Conservation (phyloP, 2,797 vertebrate species). For the Channa striata region DNA sequence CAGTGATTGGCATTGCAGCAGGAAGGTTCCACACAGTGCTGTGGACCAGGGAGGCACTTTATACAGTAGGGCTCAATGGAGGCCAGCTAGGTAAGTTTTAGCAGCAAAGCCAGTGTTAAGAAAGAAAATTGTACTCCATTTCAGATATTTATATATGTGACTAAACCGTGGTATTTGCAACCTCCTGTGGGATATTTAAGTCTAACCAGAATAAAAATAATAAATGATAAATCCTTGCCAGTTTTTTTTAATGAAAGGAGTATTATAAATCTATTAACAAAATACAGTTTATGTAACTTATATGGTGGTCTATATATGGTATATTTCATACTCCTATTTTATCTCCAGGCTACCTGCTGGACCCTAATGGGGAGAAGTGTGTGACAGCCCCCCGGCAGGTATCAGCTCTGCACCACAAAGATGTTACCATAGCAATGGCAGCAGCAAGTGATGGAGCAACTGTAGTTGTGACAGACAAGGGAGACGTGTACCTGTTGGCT, state of each 20-base stretch:
- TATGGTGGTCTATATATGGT: not conserved
- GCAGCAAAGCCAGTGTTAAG: not conserved
- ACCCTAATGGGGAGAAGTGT: constrained; percentile 96
- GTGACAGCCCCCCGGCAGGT: constrained; percentile 93
- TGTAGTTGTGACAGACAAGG: constrained; percentile 93
- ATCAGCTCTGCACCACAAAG: constrained; percentile 95
- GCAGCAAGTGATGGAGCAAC: constrained; percentile 95
- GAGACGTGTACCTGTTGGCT: constrained; percentile 93
- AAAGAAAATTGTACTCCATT: constrained; percentile 6
- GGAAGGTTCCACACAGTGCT: constrained; percentile 97
- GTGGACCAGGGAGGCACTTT: constrained; percentile 96
- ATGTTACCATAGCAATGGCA: constrained; percentile 88
- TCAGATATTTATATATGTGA: constrained; percentile 1
- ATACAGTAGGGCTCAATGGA: constrained; percentile 96
- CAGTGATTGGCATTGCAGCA: constrained; percentile 93
- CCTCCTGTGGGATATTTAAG: not conserved
- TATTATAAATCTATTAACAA: not conserved
- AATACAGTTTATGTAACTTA: not conserved
- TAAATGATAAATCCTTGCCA: too few species aligned
- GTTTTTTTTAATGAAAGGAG: too few species aligned
- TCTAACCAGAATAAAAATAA: constrained; percentile 1
- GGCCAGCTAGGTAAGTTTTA: constrained; percentile 93
- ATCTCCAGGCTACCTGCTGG: constrained; percentile 90
- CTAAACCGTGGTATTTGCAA: too few species aligned
- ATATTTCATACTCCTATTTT: not conserved